phyloP scores from a whole-genome alignment of 35 echinoderm and acorn worm genomes.

The Apostichopus japonicus region DNA sequence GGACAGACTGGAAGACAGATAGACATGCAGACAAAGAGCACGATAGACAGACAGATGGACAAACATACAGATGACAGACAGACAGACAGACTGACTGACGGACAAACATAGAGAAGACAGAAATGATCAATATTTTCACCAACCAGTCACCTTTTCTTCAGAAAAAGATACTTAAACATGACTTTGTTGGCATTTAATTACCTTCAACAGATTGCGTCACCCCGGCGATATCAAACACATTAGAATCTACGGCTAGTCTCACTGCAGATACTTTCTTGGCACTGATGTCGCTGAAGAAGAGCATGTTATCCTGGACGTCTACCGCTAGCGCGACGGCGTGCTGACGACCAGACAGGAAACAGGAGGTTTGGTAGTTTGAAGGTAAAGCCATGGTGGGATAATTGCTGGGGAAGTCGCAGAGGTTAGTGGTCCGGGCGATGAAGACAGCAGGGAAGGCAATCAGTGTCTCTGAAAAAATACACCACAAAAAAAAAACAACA shows the following conservation, averaged over 20 bases:
- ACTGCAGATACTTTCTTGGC: slow-evolving; percentile 47
- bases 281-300: slow-evolving; percentile 76
- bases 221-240: slow-evolving; percentile 55
- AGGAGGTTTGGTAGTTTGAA: slow-evolving; percentile 33
- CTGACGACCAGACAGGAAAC: slow-evolving; percentile 63
- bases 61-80: too few species aligned
- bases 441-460: slow-evolving; percentile 76
- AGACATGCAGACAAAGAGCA: too few species aligned
- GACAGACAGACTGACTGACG: too few species aligned
- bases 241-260: slow-evolving; percentile 43
- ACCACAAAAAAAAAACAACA: too few species aligned
- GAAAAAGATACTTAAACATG: too few species aligned
- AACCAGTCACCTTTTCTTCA: too few species aligned
- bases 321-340: slow-evolving; percentile 68
- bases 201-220: slow-evolving; percentile 74
- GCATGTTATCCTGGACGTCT: slow-evolving; percentile 60
- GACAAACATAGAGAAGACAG: too few species aligned
- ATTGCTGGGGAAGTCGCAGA: slow-evolving; percentile 82
- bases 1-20: too few species aligned
- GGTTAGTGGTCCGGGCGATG: slow-evolving; percentile 46
- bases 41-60: too few species aligned
- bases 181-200: slow-evolving; percentile 5
- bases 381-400: slow-evolving; percentile 58
- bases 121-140: too few species aligned
- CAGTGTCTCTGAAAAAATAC: slow-evolving; percentile 44